These are phyloP conservation scores for Pantala flavescens DNA, from an alignment of 1,140 invertebrate species.

Conservation along the genomic window DNA sequence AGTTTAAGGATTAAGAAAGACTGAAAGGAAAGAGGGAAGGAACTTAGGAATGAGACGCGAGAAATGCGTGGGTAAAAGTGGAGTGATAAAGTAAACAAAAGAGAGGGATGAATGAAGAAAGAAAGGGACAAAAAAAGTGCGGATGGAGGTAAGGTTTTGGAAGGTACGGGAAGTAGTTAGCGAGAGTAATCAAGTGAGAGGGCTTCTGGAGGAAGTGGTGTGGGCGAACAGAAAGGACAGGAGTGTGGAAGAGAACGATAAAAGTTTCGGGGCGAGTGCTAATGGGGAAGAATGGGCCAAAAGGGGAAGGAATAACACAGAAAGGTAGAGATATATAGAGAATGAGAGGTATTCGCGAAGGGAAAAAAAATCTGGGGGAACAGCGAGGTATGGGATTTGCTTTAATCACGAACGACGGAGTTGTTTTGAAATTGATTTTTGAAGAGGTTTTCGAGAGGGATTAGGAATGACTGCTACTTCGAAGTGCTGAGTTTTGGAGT, in stretches of 20 bases:
- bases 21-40: background rate
- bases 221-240: background rate
- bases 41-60: background rate
- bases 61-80: background rate
- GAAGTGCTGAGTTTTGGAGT: background rate
- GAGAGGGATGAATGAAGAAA: background rate
- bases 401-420: constrained; percentile 1
- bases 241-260: too few relatives aligned
- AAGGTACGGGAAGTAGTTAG: background rate
- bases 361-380: background rate
- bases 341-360: background rate
- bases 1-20: background rate
- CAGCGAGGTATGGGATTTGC: background rate
- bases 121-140: background rate
- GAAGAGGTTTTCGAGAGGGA: background rate
- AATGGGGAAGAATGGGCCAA: background rate
- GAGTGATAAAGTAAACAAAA: background rate
- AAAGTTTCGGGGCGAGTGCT: background rate
- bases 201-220: background rate
- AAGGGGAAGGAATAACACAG: background rate
- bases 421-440: constrained; percentile 9
- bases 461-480: constrained; percentile 5
- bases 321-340: background rate
- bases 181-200: background rate
- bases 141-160: background rate